Conservation (phyloP, 1,140 invertebrate species). For the Trypoxylus dichotomus region DNA sequence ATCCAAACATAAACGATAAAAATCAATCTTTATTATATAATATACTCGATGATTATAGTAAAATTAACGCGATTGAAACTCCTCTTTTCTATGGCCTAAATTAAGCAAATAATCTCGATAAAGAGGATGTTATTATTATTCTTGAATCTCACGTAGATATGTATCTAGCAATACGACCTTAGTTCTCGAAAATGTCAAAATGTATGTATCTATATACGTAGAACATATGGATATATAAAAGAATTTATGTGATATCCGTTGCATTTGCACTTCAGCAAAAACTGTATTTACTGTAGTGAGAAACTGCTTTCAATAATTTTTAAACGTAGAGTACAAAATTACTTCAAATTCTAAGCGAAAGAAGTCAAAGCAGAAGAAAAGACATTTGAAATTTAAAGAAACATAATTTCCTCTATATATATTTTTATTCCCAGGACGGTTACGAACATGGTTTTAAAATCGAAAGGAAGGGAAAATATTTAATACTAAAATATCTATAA, state of each 20-base stretch:
- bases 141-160: too few species aligned
- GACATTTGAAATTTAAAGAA: not conserved
- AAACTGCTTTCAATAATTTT: not conserved
- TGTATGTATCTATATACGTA: not conserved
- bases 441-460: not conserved
- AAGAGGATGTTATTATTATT: too few species aligned
- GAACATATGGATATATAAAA: not conserved
- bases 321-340: constrained; percentile 12
- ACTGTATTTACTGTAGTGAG: not conserved
- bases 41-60: too few species aligned
- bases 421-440: not conserved
- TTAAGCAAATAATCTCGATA: too few species aligned
- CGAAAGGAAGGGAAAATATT: not conserved
- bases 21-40: too few species aligned
- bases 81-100: too few species aligned
- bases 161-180: too few species aligned
- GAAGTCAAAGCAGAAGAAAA: not conserved
- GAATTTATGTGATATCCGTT: not conserved
- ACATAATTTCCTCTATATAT: not conserved
- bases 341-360: not conserved
- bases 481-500: not conserved
- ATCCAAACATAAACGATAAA: too few species aligned
- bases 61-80: too few species aligned
- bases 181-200: not conserved
- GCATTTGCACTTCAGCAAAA: not conserved